These are phyloP conservation scores for Leptinotarsa peninsularis DNA, from an alignment of 2,888 invertebrate species.

Conservation along the genomic window DNA sequence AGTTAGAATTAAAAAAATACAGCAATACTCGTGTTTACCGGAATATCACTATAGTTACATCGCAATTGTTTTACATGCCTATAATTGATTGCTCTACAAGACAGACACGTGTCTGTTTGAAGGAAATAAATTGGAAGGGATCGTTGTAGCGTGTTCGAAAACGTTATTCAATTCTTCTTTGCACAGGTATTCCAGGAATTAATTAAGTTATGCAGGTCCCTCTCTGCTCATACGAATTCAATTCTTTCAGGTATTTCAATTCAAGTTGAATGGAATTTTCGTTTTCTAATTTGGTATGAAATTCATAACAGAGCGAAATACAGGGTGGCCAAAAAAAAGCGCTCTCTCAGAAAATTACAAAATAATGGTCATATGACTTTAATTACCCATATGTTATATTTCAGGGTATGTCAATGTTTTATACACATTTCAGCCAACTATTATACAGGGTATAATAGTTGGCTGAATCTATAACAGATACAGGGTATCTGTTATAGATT, in stretches of 20 bases:
- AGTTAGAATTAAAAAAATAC: not conserved
- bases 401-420: no score
- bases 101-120: not conserved
- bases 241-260: not conserved
- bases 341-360: no score
- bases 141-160: not conserved
- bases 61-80: conserved; percentile 1
- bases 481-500: no score
- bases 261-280: not conserved
- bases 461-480: no score
- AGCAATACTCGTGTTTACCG: conserved; percentile 1
- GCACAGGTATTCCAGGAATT: conserved; percentile 6
- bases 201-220: not conserved
- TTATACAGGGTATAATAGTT: no score
- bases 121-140: not conserved
- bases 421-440: no score
- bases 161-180: conserved; percentile 8
- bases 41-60: conserved; percentile 11
- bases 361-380: no score
- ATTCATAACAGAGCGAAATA: no score
- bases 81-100: conserved; percentile 9
- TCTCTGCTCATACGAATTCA: not conserved
- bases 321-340: no score
- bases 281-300: not conserved
- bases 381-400: no score